A percentile compares a stretch with the other conserved stretches of the same genome.
These are phyloP conservation scores for Leptinotarsa lineolata DNA, from an alignment of 1,140 invertebrate genomes.

Conservation along the genomic window DNA sequence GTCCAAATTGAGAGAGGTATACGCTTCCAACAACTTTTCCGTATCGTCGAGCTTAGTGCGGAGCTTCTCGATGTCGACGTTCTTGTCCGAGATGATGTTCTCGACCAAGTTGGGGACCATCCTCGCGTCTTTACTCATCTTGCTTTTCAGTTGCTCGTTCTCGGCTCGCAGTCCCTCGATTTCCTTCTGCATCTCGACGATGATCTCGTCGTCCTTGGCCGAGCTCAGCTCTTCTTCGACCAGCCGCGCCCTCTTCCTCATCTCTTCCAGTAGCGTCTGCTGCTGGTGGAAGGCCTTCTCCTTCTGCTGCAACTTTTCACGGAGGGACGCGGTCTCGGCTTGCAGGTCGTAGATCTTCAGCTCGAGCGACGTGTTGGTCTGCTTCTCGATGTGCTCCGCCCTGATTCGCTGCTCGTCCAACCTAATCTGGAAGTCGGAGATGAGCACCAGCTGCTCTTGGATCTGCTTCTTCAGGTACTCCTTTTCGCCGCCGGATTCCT, in stretches of 20 bases:
- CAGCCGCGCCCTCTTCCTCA: slow-evolving; percentile 57
- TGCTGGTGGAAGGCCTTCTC: slow-evolving; percentile 65
- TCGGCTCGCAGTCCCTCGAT: slow-evolving; percentile 61
- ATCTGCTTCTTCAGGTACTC: slow-evolving; percentile 78
- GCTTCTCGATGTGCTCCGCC: slow-evolving; percentile 70
- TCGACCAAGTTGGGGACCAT: slow-evolving; percentile 65
- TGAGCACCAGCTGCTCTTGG: slow-evolving; percentile 77
- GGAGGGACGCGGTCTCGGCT: slow-evolving; percentile 60
- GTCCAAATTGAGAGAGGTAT: slow-evolving; percentile 61
- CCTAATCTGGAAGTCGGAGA: slow-evolving; percentile 76
- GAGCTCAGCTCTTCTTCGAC: slow-evolving; percentile 62
- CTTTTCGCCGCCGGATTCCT: slow-evolving; percentile 80
- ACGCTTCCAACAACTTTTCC: slow-evolving; percentile 59
- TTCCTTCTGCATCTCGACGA: slow-evolving; percentile 63
- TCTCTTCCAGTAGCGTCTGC: slow-evolving; percentile 55
- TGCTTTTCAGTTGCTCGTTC: slow-evolving; percentile 60
- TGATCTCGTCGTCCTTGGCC: slow-evolving; percentile 56
- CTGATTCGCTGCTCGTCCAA: slow-evolving; percentile 76
- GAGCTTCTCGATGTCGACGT: slow-evolving; percentile 68
- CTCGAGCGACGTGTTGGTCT: slow-evolving; percentile 68
- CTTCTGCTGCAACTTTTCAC: slow-evolving; percentile 62
- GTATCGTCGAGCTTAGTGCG: slow-evolving; percentile 60
- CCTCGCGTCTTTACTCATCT: slow-evolving; percentile 55
- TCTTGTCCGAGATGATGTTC: slow-evolving; percentile 68
- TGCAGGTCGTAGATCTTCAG: slow-evolving; percentile 70